Evolutionary conservation across 2,888 invertebrate species (phyloP).

Genomic region (Trichacis sp.): DNA sequence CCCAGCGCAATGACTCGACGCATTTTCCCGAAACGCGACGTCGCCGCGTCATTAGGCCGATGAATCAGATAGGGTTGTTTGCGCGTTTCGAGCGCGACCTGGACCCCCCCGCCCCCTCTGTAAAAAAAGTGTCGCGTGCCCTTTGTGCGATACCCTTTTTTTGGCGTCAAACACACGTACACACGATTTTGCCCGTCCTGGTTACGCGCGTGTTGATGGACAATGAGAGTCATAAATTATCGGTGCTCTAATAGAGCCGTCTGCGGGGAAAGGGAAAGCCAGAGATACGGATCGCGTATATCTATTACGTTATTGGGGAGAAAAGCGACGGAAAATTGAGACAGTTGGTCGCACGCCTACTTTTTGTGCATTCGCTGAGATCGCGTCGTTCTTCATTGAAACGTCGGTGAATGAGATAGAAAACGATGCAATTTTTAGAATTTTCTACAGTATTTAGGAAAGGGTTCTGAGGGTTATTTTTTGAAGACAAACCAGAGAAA

Average conservation of each 20-base stretch:
- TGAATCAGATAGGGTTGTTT: constrained; percentile 62
- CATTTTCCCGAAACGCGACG: constrained; percentile 46
- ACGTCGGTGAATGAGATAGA: no score
- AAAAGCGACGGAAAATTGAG: constrained; percentile 54
- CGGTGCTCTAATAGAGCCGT: constrained; percentile 66
- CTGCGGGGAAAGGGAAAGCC: constrained; percentile 35
- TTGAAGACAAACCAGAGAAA: no score
- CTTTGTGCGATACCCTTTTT: constrained; percentile 56
- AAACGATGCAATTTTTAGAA: no score
- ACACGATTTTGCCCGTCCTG: constrained; percentile 57
- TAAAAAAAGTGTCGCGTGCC: constrained; percentile 54
- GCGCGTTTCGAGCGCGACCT: constrained; percentile 17
- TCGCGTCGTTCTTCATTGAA: neutral
- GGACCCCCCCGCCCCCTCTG: constrained; percentile 50
- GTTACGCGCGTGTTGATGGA: constrained; percentile 67
- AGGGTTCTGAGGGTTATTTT: no score
- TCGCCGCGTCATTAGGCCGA: constrained; percentile 63
- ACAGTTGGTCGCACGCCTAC: constrained; percentile 53
- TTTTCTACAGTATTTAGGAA: no score
- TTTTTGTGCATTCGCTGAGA: constrained; percentile 32
- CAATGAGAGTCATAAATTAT: constrained; percentile 68
- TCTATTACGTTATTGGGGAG: constrained; percentile 39
- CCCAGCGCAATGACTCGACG: neutral
- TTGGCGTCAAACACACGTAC: constrained; percentile 44
- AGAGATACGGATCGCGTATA: constrained; percentile 40